phyloP scores from a whole-genome alignment of 2,113 vertebrate genomes.

The Podilymbus podiceps region DNA sequence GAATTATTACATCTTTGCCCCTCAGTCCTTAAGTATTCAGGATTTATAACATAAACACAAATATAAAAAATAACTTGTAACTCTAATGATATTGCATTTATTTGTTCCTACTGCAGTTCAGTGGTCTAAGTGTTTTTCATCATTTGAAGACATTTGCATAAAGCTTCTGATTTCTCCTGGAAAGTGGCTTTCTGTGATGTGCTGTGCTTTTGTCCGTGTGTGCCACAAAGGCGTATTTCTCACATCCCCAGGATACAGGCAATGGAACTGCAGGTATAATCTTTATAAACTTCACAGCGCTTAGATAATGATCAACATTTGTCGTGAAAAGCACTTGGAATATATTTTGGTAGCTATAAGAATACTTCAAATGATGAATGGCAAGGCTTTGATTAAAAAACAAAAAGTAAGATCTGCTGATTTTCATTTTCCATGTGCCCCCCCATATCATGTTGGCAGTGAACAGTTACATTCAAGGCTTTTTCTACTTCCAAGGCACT shows the following conservation, averaged over 20 bases:
- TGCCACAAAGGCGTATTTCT: background rate
- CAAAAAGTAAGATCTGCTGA: background rate
- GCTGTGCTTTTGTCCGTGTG: background rate
- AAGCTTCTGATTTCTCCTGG: background rate
- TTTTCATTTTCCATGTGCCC: background rate
- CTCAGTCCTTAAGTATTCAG: background rate
- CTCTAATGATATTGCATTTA: background rate
- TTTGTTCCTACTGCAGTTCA: background rate
- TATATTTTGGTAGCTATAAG: background rate
- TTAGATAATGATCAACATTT: background rate
- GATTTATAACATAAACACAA: background rate
- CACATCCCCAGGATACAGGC: background rate
- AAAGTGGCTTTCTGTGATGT: background rate
- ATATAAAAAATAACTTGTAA: background rate
- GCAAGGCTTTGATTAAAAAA: slow-evolving; percentile 19
- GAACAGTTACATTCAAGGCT: background rate
- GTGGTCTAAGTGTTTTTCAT: background rate
- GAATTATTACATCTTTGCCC: background rate
- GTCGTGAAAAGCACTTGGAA: slow-evolving; percentile 7
- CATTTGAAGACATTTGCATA: background rate
- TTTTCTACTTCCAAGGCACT: background rate
- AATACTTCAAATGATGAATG: slow-evolving; percentile 26
- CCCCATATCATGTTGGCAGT: background rate
- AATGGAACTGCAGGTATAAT: background rate
- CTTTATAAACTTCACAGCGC: background rate